These are phyloP conservation scores for Rhinichthys osculus DNA, from an alignment of 2,797 vertebrate genomes.

Conservation along the genomic window DNA sequence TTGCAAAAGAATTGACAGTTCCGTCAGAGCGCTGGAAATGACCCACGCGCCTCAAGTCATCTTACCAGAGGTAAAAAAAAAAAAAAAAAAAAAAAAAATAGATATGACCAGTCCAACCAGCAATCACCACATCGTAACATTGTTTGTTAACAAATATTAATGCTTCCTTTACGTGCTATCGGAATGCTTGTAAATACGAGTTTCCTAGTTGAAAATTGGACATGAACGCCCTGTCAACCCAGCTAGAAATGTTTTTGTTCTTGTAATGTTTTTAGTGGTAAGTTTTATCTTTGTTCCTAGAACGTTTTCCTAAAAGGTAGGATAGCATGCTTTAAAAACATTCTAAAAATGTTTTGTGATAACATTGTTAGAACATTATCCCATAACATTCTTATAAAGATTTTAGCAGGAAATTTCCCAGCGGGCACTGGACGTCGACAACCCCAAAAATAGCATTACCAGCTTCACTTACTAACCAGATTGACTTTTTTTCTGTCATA, in stretches of 20 bases:
- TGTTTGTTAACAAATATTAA: background rate
- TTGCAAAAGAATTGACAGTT: slow-evolving; percentile 37
- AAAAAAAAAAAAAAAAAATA: slow-evolving; percentile 18
- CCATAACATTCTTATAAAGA: background rate
- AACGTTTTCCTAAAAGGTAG: background rate
- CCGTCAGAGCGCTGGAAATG: slow-evolving; percentile 24
- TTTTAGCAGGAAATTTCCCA: background rate
- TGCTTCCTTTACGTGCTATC: background rate
- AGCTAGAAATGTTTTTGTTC: background rate
- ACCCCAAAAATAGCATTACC: background rate
- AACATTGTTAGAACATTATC: background rate
- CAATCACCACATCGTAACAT: background rate
- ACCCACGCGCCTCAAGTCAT: slow-evolving; percentile 1
- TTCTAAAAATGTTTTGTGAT: background rate
- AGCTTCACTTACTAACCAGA: background rate
- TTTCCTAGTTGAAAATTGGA: background rate
- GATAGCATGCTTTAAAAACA: too few relatives aligned
- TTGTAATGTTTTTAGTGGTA: background rate
- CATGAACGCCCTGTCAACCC: background rate
- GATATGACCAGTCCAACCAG: background rate
- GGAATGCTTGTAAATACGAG: background rate
- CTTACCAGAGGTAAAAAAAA: slow-evolving; percentile 29
- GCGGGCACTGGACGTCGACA: background rate
- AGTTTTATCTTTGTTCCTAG: background rate
- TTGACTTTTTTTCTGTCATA: background rate